A percentile compares a stretch with the other conserved stretches of the same genome.
Evolutionary conservation across 1,140 invertebrate species (phyloP).

Genomic region (Drosophila ercepeae): DNA sequence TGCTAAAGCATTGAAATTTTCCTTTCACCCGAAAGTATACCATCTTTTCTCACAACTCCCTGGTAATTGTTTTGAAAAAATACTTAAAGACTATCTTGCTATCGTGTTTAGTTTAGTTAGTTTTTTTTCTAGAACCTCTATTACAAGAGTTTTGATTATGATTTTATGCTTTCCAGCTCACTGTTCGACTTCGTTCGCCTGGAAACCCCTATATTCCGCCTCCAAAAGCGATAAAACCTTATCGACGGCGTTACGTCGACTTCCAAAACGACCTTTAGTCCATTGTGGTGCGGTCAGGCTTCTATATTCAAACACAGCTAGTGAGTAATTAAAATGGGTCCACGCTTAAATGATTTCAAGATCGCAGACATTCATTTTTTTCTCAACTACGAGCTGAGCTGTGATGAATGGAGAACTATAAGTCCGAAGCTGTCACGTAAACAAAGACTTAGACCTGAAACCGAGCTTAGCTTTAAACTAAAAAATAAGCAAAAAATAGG

Average conservation of each 20-base stretch:
- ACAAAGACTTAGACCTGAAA: neutral
- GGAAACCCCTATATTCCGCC: neutral
- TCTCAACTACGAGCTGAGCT: neutral
- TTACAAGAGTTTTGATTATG: neutral
- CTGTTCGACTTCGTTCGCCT: neutral
- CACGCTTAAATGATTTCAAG: neutral
- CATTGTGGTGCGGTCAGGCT: neutral
- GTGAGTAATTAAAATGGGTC: constrained; percentile 30
- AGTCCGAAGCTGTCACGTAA: neutral
- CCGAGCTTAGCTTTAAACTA: neutral
- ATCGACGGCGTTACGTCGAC: neutral
- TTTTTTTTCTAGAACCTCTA: no score
- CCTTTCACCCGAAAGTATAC: constrained; percentile 16
- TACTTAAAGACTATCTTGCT: no score
- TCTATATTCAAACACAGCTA: neutral
- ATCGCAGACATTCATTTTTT: constrained; percentile 1
- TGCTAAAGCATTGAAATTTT: neutral
- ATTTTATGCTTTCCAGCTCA: neutral
- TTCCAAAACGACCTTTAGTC: neutral
- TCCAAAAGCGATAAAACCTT: neutral
- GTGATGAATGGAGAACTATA: neutral
- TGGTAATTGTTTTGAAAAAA: no score
- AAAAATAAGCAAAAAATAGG: constrained; percentile 11
- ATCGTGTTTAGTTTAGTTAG: no score
- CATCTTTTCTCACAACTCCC: no score